Evolutionary conservation across 92 coral and sea anemone genomes (phyloP).

Genomic region (Porites lobata): DNA sequence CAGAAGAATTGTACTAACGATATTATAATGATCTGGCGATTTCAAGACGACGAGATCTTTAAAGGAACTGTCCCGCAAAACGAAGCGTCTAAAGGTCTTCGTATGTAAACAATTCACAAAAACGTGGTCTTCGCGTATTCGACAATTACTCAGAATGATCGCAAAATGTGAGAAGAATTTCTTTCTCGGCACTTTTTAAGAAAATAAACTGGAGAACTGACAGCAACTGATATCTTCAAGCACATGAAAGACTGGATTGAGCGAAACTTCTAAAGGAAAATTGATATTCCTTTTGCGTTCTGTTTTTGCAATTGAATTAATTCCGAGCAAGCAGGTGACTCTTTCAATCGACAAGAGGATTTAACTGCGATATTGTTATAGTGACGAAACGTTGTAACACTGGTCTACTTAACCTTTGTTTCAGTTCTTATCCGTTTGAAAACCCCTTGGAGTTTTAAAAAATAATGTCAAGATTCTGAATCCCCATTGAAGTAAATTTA

Average conservation of each 20-base stretch:
- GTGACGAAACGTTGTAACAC: neutral
- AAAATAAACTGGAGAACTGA: neutral
- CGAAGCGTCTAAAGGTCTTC: neutral
- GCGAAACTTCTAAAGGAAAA: neutral
- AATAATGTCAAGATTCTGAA: too few species aligned
- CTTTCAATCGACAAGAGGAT: neutral
- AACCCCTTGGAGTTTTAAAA: neutral
- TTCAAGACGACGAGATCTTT: too few species aligned
- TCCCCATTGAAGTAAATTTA: too few species aligned
- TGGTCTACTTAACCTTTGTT: neutral
- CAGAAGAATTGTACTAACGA: neutral
- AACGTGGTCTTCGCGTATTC: constrained; percentile 26
- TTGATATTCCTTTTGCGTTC: neutral
- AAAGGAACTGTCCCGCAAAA: neutral
- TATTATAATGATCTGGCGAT: neutral
- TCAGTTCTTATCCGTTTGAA: neutral
- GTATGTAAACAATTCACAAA: constrained; percentile 40
- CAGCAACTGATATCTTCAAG: neutral
- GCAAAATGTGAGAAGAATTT: neutral
- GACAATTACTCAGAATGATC: neutral
- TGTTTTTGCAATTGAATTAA: neutral
- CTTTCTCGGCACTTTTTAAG: neutral
- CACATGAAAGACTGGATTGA: neutral
- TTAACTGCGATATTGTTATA: neutral
- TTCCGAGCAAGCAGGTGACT: neutral